Conservation (phyloP, 2,113 vertebrate species). For the Terrapene triunguis region DNA sequence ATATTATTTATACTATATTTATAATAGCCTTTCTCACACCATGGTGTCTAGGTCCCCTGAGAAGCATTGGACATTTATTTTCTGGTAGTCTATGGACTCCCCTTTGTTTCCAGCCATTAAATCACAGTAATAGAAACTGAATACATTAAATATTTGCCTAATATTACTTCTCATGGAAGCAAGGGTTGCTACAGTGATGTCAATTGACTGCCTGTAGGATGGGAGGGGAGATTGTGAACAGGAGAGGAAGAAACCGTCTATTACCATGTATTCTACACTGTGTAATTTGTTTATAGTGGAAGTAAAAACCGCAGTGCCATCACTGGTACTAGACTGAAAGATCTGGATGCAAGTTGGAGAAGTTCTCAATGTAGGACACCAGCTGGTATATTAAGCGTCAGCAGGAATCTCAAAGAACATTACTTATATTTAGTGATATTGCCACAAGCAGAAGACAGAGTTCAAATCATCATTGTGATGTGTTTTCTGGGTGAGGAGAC, state of each 20-base stretch:
- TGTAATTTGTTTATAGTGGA: neutral
- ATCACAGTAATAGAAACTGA: neutral
- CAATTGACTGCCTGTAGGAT: neutral
- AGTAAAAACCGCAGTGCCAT: neutral
- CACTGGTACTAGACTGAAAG: neutral
- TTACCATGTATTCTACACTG: neutral
- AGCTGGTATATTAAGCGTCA: constrained; percentile 35
- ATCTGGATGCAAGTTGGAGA: neutral
- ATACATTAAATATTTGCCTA: neutral
- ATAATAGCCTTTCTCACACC: neutral
- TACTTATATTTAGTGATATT: constrained; percentile 22
- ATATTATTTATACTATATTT: neutral
- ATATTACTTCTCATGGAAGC: neutral
- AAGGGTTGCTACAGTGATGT: neutral
- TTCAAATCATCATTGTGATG: neutral
- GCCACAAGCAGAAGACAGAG: neutral
- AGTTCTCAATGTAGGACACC: neutral
- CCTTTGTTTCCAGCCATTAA: neutral
- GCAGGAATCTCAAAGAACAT: neutral
- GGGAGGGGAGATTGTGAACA: neutral
- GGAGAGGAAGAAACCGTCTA: neutral
- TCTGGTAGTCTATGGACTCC: neutral
- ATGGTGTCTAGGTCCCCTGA: neutral
- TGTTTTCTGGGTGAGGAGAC: neutral
- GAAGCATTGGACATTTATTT: neutral